These are phyloP conservation scores for Hydrotaea cyrtoneurina DNA, from an alignment of 2,888 invertebrate species.

Conservation along the genomic window DNA sequence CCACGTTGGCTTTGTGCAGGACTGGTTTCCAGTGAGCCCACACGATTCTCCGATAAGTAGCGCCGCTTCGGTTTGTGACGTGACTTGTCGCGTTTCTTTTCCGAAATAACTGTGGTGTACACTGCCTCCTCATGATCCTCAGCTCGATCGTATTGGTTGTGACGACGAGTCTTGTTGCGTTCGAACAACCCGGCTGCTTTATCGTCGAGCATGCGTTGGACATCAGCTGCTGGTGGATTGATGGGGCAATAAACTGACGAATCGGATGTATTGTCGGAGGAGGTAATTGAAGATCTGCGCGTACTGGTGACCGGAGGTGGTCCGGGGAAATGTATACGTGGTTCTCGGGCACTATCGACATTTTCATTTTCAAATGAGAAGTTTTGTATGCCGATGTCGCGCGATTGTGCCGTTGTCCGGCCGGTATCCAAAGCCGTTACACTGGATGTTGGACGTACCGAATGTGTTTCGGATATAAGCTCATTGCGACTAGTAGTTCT, in stretches of 20 bases:
- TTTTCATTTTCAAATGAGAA: constrained; percentile 76
- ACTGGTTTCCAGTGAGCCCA: constrained; percentile 79
- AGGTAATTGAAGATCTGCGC: constrained; percentile 76
- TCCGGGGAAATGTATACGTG: constrained; percentile 74
- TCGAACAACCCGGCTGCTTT: constrained; percentile 78
- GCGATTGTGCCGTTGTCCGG: constrained; percentile 71
- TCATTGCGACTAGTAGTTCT: constrained; percentile 78
- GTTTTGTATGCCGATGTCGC: constrained; percentile 77
- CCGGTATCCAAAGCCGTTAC: constrained; percentile 71
- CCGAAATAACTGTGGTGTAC: constrained; percentile 77
- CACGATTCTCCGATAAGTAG: constrained; percentile 79
- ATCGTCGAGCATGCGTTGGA: constrained; percentile 78
- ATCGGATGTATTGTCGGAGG: constrained; percentile 80
- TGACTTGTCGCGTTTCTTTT: constrained; percentile 75
- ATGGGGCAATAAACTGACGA: constrained; percentile 81
- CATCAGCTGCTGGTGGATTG: constrained; percentile 78
- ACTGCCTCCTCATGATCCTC: constrained; percentile 77
- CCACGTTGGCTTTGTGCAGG: constrained; percentile 70
- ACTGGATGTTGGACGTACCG: constrained; percentile 73
- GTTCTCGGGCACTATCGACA: constrained; percentile 58
- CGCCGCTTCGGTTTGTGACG: constrained; percentile 77
- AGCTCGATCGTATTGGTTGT: constrained; percentile 76
- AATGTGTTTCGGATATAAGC: constrained; percentile 75
- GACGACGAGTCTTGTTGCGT: constrained; percentile 74
- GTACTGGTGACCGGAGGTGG: constrained; percentile 72